phyloP scores from a whole-genome alignment of 1,140 invertebrate species.

The Rhizoglyphus robini region DNA sequence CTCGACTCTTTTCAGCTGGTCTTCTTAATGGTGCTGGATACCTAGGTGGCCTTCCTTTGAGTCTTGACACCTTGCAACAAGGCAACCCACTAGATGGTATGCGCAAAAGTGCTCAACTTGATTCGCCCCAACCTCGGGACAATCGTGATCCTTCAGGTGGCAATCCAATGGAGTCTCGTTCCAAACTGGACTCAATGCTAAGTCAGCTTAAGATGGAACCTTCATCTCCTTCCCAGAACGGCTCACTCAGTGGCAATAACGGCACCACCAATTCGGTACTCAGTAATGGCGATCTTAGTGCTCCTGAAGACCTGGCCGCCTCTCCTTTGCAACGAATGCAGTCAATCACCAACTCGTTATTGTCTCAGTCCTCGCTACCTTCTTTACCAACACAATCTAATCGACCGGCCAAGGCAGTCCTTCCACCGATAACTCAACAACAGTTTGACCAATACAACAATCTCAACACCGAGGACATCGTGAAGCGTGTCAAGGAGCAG shows the following conservation, averaged over 20 bases:
- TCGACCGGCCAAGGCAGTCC: constrained; percentile 73
- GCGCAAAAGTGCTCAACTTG: neutral
- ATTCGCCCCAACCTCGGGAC: constrained; percentile 12
- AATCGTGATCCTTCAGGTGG: neutral
- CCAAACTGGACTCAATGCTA: neutral
- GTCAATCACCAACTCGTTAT: constrained; percentile 88
- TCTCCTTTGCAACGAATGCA: constrained; percentile 92
- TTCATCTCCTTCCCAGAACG: constrained; percentile 5
- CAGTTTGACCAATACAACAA: constrained; percentile 97
- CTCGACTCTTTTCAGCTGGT: constrained; percentile 30
- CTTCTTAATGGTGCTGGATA: constrained; percentile 52
- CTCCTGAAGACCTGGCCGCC: constrained; percentile 23
- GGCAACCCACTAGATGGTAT: neutral
- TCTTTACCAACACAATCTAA: constrained; percentile 28
- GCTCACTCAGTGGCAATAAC: neutral
- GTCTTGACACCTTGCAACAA: neutral
- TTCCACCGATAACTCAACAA: constrained; percentile 95
- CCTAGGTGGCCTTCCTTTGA: constrained; percentile 42
- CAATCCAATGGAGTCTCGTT: neutral
- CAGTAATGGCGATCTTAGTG: constrained; percentile 19
- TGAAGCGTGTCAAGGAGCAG: constrained; percentile 90
- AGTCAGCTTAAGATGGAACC: neutral
- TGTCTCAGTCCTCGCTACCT: constrained; percentile 59
- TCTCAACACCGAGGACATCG: constrained; percentile 95
- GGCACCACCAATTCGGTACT: neutral